Base-by-base conservation (phyloP, 2,888 invertebrate genomes). In the Drosophila buzzatii region DNA sequence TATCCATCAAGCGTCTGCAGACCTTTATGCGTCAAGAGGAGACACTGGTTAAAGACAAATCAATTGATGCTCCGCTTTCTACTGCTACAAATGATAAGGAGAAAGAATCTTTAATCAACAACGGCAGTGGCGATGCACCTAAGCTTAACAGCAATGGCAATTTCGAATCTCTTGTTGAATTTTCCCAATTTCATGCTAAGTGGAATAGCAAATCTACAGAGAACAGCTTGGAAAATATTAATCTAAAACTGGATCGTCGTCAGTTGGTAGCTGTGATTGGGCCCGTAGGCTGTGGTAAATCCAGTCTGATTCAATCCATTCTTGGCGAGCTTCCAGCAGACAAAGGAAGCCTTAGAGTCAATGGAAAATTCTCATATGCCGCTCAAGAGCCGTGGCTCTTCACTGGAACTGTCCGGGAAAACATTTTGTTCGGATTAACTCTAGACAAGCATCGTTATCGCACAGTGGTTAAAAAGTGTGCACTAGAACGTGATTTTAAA, bases 371-470 rank as follows among this genome's bases (percentile, higher is more conserved):
- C 37, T 95, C 96, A 0, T 98, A 97, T 91, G 96, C 96, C 0
- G 95, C 96, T 49, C 97, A 97, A 87, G 96, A 97, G 81, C 96
- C 98, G 0, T 98, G 98, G 98, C 93, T 96, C 12, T 96, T 96
- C 84, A 95, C 95, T 0, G 95, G 96, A 23, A 94, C 95, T 2
- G 94, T 95, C 3, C 93, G 95, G n/a, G 94, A 95, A 83, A 95
- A 95, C 69, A 95, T 95, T 75, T 92, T 95, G 2, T 95, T 95
- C 71, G 95, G 95, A 8, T 87, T 94, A 20, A 94, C 94, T 1
- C 94, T 95, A 86, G 94, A 95, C 79, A 93, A 93, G 47, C 94
- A 94, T 70, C 94, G 95, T 72, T 95, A 95, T 87, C 94, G 94
- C 92, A 94, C 75, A 91, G 94, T 94, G n/a, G 76, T 91, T n/a